Evolutionary conservation across 2,888 invertebrate species (phyloP).

Genomic region (Calephelis perditalis): DNA sequence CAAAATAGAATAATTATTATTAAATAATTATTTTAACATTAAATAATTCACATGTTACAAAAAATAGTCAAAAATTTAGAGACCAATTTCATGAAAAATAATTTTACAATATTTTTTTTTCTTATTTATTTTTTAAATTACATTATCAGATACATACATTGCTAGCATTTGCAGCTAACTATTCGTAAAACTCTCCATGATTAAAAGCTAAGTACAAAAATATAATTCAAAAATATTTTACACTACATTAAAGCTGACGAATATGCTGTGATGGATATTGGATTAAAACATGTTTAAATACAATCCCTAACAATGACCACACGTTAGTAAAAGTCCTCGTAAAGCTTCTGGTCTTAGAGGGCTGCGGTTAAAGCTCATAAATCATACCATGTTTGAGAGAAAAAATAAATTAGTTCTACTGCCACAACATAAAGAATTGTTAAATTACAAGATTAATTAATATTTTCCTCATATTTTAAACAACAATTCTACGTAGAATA

Average conservation of each 20-base stretch:
- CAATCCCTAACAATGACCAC: neutral
- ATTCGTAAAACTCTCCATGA: slow-evolving; percentile 26
- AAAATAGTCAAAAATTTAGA: too few species aligned
- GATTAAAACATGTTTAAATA: slow-evolving; percentile 21
- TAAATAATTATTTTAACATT: too few species aligned
- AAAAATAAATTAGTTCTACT: too few species aligned
- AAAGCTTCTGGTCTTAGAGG: too few species aligned
- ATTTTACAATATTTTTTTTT: neutral
- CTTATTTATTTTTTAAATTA: neutral
- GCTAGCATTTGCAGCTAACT: slow-evolving; percentile 10
- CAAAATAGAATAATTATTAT: neutral
- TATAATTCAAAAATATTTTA: slow-evolving; percentile 55
- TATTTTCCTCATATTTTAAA: too few species aligned
- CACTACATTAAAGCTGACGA: slow-evolving; percentile 64
- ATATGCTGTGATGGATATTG: slow-evolving; percentile 39
- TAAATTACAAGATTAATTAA: too few species aligned
- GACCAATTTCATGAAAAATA: neutral
- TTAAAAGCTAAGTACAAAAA: slow-evolving; percentile 58
- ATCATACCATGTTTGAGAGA: too few species aligned
- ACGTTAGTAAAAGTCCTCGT: too few species aligned
- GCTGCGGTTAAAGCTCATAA: too few species aligned
- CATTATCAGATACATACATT: slow-evolving; percentile 18
- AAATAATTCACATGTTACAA: too few species aligned
- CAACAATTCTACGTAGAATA: too few species aligned
- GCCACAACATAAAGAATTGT: too few species aligned